Evolutionary conservation across 1,140 invertebrate genomes (phyloP).

Genomic region (Neuroterus valhalla): DNA sequence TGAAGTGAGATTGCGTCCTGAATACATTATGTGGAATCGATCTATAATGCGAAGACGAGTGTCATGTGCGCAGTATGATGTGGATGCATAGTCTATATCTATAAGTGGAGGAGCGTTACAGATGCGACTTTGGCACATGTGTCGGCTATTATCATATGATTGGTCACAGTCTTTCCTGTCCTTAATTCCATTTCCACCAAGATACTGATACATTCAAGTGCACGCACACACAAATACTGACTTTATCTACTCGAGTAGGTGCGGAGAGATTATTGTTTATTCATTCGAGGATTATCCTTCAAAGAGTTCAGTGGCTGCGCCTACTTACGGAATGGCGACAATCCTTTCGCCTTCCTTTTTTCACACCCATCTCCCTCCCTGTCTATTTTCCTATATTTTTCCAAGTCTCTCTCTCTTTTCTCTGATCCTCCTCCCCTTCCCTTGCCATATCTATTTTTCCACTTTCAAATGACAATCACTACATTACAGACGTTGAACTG

Average conservation of each 20-base stretch:
- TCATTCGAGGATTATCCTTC: constrained; percentile 70
- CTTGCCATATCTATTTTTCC: constrained; percentile 36
- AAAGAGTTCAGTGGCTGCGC: constrained; percentile 67
- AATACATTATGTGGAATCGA: not conserved
- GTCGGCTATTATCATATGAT: not conserved
- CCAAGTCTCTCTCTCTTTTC: constrained; percentile 31
- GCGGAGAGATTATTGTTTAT: constrained; percentile 69
- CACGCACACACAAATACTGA: constrained; percentile 54
- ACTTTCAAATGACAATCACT: not conserved
- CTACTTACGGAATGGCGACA: constrained; percentile 64
- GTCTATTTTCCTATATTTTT: constrained; percentile 4
- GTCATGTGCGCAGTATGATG: not conserved
- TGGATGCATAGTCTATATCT: too few species aligned
- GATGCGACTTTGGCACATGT: not conserved
- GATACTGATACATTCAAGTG: too few species aligned
- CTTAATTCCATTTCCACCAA: too few species aligned
- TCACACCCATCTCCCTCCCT: not conserved
- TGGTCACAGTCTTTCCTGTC: not conserved
- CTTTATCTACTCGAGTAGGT: constrained; percentile 58
- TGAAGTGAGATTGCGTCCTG: not conserved
- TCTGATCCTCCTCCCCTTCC: constrained; percentile 37
- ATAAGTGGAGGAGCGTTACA: not conserved
- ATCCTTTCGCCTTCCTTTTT: constrained; percentile 59
- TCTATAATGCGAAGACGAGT: not conserved
- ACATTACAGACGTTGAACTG: not conserved